These are phyloP conservation scores for Caretta caretta DNA, from an alignment of 2,113 vertebrate genomes.

Conservation along the genomic window DNA sequence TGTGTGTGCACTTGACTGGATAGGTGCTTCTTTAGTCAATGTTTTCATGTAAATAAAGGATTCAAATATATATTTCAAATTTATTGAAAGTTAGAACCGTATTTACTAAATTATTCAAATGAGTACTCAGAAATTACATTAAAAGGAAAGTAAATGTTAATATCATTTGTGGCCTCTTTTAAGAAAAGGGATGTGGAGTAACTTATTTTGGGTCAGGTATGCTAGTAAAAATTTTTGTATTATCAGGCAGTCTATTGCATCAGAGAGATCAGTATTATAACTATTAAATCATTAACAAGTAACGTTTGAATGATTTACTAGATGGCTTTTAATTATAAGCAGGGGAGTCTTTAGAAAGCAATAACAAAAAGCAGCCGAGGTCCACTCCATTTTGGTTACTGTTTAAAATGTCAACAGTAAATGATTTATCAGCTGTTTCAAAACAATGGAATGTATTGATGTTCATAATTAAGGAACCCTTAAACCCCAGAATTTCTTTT, in stretches of 20 bases:
- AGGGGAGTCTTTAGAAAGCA: background rate
- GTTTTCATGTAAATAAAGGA: background rate
- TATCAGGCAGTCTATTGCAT: background rate
- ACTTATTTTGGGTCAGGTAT: background rate
- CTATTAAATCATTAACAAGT: background rate
- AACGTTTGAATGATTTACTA: background rate
- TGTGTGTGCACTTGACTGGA: background rate
- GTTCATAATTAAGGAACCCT: background rate
- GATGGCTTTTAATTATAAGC: background rate
- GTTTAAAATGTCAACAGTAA: background rate
- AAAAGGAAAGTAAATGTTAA: background rate
- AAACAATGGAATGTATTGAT: background rate
- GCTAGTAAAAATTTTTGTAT: background rate
- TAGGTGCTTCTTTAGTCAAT: background rate
- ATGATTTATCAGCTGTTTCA: background rate
- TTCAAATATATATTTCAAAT: background rate
- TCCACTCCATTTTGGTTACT: background rate
- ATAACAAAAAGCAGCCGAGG: background rate
- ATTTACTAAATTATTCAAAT: background rate
- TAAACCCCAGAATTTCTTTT: background rate
- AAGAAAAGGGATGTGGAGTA: background rate
- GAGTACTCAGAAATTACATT: background rate
- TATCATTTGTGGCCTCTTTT: background rate
- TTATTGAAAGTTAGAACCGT: background rate
- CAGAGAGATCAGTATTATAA: fast-evolving